These are phyloP conservation scores for Drosophila lacicola DNA, from an alignment of 2,888 invertebrate species.

Conservation along the genomic window DNA sequence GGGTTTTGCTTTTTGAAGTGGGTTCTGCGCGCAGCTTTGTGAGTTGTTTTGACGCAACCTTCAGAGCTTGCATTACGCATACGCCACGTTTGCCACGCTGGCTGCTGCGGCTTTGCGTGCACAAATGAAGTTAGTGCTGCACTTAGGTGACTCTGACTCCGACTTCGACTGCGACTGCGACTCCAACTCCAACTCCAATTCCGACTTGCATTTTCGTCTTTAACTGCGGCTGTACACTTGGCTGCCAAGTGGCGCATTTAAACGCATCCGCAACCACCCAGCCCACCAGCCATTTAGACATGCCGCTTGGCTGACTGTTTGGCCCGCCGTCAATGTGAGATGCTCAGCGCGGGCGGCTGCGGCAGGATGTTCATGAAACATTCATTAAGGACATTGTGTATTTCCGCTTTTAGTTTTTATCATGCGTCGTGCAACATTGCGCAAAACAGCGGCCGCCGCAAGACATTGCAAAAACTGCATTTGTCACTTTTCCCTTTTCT, in stretches of 20 bases:
- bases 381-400: slow-evolving; percentile 82
- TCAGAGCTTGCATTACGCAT: slow-evolving; percentile 62
- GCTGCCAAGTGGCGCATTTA: slow-evolving; percentile 52
- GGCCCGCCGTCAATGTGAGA: neutral
- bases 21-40: slow-evolving; percentile 16
- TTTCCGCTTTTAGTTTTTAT: slow-evolving; percentile 73
- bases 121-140: slow-evolving; percentile 74
- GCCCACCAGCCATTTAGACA: neutral
- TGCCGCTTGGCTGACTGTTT: neutral
- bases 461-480: slow-evolving; percentile 19
- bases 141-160: slow-evolving; percentile 51
- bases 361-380: slow-evolving; percentile 82
- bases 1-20: slow-evolving; percentile 7
- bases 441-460: slow-evolving; percentile 20
- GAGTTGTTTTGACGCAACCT: slow-evolving; percentile 37
- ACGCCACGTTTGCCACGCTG: slow-evolving; percentile 55
- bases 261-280: slow-evolving; percentile 25
- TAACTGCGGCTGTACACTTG: slow-evolving; percentile 21
- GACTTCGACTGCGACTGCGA: neutral
- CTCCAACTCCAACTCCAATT: neutral
- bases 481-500: slow-evolving; percentile 2
- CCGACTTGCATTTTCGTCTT: slow-evolving; percentile 7
- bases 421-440: slow-evolving; percentile 33
- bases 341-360: slow-evolving; percentile 9
- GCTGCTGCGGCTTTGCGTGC: slow-evolving; percentile 61